Conservation (phyloP, 2,797 vertebrate genomes). For the Sebastes variabilis region DNA sequence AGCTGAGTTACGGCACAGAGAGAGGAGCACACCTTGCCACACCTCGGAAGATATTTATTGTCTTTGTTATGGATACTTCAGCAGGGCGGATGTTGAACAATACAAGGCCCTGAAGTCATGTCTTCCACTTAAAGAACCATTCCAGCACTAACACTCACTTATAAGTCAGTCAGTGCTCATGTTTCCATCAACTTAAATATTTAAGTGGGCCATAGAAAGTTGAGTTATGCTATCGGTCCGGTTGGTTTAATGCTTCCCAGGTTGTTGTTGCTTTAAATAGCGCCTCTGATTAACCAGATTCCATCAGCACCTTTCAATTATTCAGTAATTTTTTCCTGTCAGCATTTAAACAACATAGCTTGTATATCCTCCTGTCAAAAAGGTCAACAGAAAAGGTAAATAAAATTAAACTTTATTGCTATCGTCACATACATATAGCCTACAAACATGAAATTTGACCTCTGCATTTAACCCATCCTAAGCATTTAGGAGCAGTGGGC, state of each 20-base stretch:
- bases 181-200: background rate
- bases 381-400: background rate
- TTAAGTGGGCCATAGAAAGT: background rate
- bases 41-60: background rate
- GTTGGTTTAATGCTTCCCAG: background rate
- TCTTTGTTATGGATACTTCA: background rate
- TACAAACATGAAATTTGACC: no score
- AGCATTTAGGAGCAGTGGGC: no score
- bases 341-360: background rate
- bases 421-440: no score
- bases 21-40: background rate
- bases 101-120: constrained; percentile 3
- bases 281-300: background rate
- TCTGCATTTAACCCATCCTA: no score
- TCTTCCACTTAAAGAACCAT: background rate
- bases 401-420: no score
- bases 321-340: background rate
- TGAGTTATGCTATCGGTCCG: background rate
- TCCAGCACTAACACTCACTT: background rate
- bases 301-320: background rate
- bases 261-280: background rate
- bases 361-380: background rate
- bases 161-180: background rate
- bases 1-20: background rate
- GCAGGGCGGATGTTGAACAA: background rate